Conservation (phyloP, 2,888 invertebrate genomes). For the Lasius fuliginosus region DNA sequence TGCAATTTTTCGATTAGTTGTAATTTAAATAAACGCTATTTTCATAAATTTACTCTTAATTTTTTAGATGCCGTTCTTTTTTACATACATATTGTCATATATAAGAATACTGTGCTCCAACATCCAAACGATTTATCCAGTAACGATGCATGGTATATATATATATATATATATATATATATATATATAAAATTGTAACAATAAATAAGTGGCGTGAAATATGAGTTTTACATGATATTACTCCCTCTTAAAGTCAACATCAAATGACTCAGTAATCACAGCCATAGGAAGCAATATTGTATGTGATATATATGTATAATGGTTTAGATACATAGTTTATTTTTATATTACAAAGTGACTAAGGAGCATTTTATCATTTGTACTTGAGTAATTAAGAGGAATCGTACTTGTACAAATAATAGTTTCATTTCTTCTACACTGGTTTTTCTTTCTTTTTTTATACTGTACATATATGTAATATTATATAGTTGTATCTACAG, state of each 20-base stretch:
- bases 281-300: slow-evolving; percentile 86
- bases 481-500: slow-evolving; percentile 72
- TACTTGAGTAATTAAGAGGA: slow-evolving; percentile 75
- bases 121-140: slow-evolving; percentile 52
- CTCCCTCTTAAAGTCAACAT: slow-evolving; percentile 86
- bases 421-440: slow-evolving; percentile 57
- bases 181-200: slow-evolving; percentile 64
- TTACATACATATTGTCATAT: slow-evolving; percentile 45
- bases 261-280: slow-evolving; percentile 84
- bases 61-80: slow-evolving; percentile 2
- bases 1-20: neutral
- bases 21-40: neutral
- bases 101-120: slow-evolving; percentile 51
- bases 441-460: slow-evolving; percentile 46
- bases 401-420: slow-evolving; percentile 70
- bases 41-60: slow-evolving; percentile 32
- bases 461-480: slow-evolving; percentile 70
- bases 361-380: slow-evolving; percentile 73
- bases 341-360: slow-evolving; percentile 74
- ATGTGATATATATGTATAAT: slow-evolving; percentile 71
- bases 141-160: slow-evolving; percentile 63
- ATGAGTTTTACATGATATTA: slow-evolving; percentile 85
- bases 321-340: slow-evolving; percentile 65
- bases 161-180: slow-evolving; percentile 23
- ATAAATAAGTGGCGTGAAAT: slow-evolving; percentile 83